Evolutionary conservation across 2,797 vertebrate species (phyloP).

Genomic region (Threskiornis aethiopicus): DNA sequence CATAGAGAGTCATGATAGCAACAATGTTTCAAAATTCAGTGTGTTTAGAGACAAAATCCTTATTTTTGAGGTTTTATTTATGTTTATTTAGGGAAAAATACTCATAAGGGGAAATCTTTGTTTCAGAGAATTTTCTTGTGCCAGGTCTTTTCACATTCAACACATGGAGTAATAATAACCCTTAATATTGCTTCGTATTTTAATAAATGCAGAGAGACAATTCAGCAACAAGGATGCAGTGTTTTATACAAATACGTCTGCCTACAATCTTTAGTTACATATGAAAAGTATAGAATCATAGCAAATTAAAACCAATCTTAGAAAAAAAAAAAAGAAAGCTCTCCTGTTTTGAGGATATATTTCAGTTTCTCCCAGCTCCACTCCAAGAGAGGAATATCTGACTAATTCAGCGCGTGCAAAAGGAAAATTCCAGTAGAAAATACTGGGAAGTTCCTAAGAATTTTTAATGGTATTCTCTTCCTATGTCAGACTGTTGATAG

Average conservation of each 20-base stretch:
- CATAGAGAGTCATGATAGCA: background rate
- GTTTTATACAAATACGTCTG: background rate
- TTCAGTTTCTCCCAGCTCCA: background rate
- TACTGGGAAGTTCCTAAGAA: background rate
- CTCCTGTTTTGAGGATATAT: background rate
- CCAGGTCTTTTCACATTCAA: background rate
- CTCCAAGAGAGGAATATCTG: background rate
- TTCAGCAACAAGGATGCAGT: rapidly evolving
- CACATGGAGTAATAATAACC: rapidly evolving
- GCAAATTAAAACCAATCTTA: background rate
- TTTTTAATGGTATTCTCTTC: background rate
- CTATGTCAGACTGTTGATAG: rapidly evolving
- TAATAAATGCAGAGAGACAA: background rate
- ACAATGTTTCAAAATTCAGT: background rate
- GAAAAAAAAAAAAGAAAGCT: background rate
- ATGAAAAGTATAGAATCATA: background rate
- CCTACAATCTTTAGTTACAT: background rate
- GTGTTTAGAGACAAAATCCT: background rate
- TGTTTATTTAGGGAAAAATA: background rate
- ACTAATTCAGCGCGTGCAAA: background rate
- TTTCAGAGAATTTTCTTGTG: background rate
- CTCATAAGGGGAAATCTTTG: background rate
- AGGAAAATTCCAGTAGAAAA: background rate
- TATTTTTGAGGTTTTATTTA: background rate
- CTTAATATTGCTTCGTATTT: background rate